Conservation (phyloP, 2,797 vertebrate species). For the Malacoraja senta region DNA sequence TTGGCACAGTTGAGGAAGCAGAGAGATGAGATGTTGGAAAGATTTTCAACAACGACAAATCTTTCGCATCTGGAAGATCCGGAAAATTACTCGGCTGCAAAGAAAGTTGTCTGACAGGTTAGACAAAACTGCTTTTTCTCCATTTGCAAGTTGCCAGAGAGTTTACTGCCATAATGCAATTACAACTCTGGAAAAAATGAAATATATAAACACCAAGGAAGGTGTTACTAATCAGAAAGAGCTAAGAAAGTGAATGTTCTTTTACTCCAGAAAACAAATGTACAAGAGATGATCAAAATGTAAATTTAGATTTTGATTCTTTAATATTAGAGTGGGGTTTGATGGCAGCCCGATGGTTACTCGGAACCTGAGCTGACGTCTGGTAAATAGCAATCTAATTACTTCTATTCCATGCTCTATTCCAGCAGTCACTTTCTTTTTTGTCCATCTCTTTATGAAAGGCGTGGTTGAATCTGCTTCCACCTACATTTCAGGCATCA, state of each 20-base stretch:
- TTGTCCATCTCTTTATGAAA: too few species aligned
- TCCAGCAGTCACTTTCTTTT: too few species aligned
- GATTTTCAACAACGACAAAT: constrained; percentile 84
- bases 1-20: constrained; percentile 82
- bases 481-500: too few species aligned
- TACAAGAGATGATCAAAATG: not conserved
- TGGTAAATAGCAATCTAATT: too few species aligned
- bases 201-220: too few species aligned
- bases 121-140: constrained; percentile 39
- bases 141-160: not conserved
- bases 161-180: not conserved
- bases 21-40: constrained; percentile 85
- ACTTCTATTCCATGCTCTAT: too few species aligned
- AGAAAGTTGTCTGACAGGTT: constrained; percentile 86
- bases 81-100: constrained; percentile 79
- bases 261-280: not conserved
- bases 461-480: too few species aligned
- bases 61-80: constrained; percentile 87
- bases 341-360: too few species aligned
- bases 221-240: not conserved
- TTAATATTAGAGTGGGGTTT: too few species aligned
- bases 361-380: too few species aligned
- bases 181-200: too few species aligned
- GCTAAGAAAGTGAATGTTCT: not conserved
- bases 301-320: too few species aligned